Conservation (phyloP, 1,140 invertebrate species). For the Eumaeus atala region DNA sequence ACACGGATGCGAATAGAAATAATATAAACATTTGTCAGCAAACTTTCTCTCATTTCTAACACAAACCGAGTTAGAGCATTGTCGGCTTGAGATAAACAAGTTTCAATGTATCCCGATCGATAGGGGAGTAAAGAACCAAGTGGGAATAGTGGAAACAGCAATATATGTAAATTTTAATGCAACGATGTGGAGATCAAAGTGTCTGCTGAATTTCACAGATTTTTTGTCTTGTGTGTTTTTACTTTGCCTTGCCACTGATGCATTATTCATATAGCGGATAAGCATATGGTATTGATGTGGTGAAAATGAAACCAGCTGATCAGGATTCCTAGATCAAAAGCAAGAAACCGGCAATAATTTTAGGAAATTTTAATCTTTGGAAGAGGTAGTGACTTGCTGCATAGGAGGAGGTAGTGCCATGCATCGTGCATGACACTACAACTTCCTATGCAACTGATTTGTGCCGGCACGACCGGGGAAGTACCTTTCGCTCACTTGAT, state of each 20-base stretch:
- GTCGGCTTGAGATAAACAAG: slow-evolving; percentile 34
- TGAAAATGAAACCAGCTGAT: too few relatives aligned
- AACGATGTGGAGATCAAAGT: slow-evolving; percentile 44
- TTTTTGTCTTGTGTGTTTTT: too few relatives aligned
- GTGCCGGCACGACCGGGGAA: too few relatives aligned
- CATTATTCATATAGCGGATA: background rate
- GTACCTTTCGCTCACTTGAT: too few relatives aligned
- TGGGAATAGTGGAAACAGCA: slow-evolving; percentile 34
- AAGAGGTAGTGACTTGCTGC: too few relatives aligned
- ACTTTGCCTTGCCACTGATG: background rate
- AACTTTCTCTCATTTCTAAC: slow-evolving; percentile 1
- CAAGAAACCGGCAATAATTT: too few relatives aligned
- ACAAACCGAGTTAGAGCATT: slow-evolving; percentile 32
- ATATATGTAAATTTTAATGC: slow-evolving; percentile 51
- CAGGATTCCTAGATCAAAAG: too few relatives aligned
- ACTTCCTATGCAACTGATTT: too few relatives aligned
- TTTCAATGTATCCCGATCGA: slow-evolving; percentile 33
- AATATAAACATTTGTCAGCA: slow-evolving; percentile 2
- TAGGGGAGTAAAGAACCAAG: slow-evolving; percentile 41
- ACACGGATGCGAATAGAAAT: background rate
- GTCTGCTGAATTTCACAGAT: background rate
- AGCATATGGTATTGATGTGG: too few relatives aligned
- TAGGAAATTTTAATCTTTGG: too few relatives aligned
- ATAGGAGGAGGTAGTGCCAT: too few relatives aligned
- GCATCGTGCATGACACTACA: too few relatives aligned